These are phyloP conservation scores for Biston betularia DNA, from an alignment of 2,888 invertebrate species.

Conservation along the genomic window DNA sequence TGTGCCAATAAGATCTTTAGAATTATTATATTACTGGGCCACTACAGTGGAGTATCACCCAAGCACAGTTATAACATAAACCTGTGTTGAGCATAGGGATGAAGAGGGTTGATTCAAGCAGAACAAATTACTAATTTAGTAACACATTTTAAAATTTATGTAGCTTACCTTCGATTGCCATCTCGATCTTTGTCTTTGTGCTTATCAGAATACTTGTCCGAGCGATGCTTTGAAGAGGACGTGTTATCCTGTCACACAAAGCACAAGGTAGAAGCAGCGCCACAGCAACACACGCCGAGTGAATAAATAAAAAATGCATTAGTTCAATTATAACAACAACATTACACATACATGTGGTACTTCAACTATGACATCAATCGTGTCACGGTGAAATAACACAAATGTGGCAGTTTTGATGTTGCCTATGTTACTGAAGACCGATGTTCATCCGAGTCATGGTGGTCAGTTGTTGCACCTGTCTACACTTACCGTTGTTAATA, in stretches of 20 bases:
- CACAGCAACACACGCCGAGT: constrained; percentile 87
- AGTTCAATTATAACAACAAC: constrained; percentile 75
- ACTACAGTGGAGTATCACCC: too few species aligned
- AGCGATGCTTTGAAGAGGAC: constrained; percentile 84
- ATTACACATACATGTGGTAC: constrained; percentile 66
- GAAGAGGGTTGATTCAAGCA: too few species aligned
- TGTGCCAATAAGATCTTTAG: too few species aligned
- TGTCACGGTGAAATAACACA: constrained; percentile 70
- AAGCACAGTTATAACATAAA: too few species aligned
- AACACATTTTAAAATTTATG: background rate
- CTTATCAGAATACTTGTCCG: constrained; percentile 85
- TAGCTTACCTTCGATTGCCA: constrained; percentile 69
- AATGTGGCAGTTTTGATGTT: constrained; percentile 66
- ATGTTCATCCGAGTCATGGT: constrained; percentile 69
- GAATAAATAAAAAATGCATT: constrained; percentile 85
- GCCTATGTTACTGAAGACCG: constrained; percentile 70
- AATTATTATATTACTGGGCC: too few species aligned
- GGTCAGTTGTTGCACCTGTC: constrained; percentile 78
- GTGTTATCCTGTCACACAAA: constrained; percentile 87
- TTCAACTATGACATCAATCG: constrained; percentile 61
- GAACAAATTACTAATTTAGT: background rate
- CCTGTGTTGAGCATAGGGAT: too few species aligned
- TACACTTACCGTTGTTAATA: constrained; percentile 89
- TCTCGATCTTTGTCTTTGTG: constrained; percentile 80
- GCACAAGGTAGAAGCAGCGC: constrained; percentile 87